These are phyloP conservation scores for Chlorodrepanis virens DNA, from an alignment of 2,113 vertebrate genomes.

Conservation along the genomic window DNA sequence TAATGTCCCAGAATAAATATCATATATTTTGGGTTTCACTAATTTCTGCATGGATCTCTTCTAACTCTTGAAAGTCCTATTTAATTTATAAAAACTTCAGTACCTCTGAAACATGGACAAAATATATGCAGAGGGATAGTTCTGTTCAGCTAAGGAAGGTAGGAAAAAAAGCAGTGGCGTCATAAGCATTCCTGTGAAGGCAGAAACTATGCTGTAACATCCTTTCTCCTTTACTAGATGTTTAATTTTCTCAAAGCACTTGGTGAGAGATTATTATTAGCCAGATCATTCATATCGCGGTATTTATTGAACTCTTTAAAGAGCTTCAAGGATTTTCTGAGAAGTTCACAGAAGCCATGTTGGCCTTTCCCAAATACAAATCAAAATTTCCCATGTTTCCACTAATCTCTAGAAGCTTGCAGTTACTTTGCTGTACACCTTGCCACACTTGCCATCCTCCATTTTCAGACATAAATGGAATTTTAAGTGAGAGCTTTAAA, in stretches of 20 bases:
- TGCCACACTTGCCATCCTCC: background rate
- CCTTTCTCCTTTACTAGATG: background rate
- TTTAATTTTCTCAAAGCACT: background rate
- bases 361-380: background rate
- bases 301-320: background rate
- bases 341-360: background rate
- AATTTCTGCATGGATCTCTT: background rate
- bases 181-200: background rate
- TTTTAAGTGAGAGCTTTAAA: background rate
- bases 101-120: background rate
- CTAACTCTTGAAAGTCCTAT: background rate
- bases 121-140: background rate
- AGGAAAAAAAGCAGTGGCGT: background rate
- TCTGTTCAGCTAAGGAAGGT: background rate
- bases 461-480: background rate
- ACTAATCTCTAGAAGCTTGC: background rate
- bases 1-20: background rate
- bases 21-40: background rate
- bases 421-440: background rate
- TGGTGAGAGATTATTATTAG: background rate
- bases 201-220: background rate
- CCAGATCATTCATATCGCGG: background rate
- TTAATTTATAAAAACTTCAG: background rate
- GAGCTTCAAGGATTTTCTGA: background rate
- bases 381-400: background rate